phyloP scores from a whole-genome alignment of 2,797 vertebrate species.

The Cossypha polioptera region DNA sequence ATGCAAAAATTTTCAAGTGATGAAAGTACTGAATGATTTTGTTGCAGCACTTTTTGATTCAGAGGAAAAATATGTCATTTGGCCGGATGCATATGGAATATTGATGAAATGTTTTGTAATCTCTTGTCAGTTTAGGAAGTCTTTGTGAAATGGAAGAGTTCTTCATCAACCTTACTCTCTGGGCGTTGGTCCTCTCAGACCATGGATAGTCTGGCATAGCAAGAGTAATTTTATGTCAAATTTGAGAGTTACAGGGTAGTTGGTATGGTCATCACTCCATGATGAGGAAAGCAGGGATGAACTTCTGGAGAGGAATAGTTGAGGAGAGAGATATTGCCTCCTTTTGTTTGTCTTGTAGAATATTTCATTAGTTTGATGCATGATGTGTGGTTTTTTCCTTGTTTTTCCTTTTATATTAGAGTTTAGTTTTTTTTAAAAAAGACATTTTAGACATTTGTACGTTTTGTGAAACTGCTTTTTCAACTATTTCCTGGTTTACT shows the following conservation, averaged over 20 bases:
- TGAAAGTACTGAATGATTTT: background rate
- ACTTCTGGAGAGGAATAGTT: background rate
- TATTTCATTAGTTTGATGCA: background rate
- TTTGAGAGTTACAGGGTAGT: background rate
- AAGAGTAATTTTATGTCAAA: background rate
- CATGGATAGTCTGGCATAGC: background rate
- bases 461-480: background rate
- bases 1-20: background rate
- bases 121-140: background rate
- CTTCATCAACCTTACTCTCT: background rate
- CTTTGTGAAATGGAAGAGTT: background rate
- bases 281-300: background rate
- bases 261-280: background rate
- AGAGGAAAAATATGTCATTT: background rate
- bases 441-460: background rate
- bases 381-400: accelerated
- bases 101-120: background rate
- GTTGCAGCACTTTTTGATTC: background rate
- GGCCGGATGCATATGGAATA: background rate
- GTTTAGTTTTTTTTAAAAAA: background rate
- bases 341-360: background rate
- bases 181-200: background rate
- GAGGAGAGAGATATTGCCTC: background rate
- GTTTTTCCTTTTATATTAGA: background rate
- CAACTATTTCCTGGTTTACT: background rate